phyloP scores from a whole-genome alignment of 2,888 invertebrate species.

The Ochropacha duplaris region DNA sequence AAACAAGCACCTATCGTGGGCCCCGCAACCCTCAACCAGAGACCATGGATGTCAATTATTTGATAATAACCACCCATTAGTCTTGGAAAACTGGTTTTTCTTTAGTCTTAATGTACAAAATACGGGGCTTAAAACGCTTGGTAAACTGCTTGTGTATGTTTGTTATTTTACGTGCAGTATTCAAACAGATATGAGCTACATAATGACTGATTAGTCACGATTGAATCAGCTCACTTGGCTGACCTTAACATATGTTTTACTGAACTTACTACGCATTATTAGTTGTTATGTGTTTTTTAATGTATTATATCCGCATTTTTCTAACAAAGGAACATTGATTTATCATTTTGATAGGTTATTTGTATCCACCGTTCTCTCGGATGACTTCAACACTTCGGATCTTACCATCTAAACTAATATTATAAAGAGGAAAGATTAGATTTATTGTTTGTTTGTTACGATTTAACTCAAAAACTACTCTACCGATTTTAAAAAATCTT shows the following conservation, averaged over 20 bases:
- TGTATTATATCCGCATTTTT: constrained; percentile 11
- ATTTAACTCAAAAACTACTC: no score
- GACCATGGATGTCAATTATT: no score
- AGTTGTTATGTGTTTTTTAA: constrained; percentile 8
- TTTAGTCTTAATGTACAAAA: no score
- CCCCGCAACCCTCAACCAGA: no score
- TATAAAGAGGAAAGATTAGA: no score
- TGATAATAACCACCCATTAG: not conserved
- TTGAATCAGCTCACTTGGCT: constrained; percentile 25
- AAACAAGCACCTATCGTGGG: no score
- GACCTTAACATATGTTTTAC: constrained; percentile 30
- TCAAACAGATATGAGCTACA: not conserved
- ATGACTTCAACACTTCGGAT: no score
- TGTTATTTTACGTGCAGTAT: not conserved
- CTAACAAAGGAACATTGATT: constrained; percentile 7
- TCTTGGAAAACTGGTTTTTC: not conserved
- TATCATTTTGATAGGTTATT: no score
- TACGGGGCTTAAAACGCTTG: not conserved
- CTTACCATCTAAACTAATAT: no score
- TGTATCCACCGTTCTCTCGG: no score
- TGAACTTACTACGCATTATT: constrained; percentile 24
- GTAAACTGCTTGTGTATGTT: not conserved
- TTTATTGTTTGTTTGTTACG: no score
- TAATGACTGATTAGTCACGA: constrained; percentile 15
- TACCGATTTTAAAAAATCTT: no score